Evolutionary conservation across 2,113 vertebrate genomes (phyloP), one percentile per base, ranked within the genome.

Genomic region (Eurypyga helias): DNA sequence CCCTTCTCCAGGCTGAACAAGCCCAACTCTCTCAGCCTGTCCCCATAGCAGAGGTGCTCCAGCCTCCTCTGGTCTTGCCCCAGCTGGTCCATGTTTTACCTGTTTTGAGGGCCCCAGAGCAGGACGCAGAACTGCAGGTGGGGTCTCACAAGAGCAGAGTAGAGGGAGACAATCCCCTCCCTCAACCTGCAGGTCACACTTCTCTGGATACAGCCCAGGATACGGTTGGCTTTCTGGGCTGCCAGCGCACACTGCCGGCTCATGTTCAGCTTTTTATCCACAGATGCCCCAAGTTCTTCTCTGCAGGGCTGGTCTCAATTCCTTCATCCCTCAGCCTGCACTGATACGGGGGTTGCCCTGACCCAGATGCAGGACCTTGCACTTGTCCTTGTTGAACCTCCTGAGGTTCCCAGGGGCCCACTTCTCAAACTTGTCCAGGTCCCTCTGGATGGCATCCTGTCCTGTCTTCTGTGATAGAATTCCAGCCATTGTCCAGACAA

Each of bases 201-300:
- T 1, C 57, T 45, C 25, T 36, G 20, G 26, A 36, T 31, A 43
- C 15, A 86, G 23, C 29, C 43, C n/a, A 23, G 17, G 43, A 49
- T 3, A n/a, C 0, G 1, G 15, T 7, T 76, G 24, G 5, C 31
- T 13, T 62, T 62, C 25, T 52, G 36, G 31, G 11, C 67, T 72
- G 31, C 1, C 4, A 62, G 25, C 0, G 1, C 24, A 43, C 24
- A 2, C 26, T 76, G 12, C 6, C 1, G 4, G 9, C 13, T 75
- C n/a, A 26, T 23, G 13, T 7, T 33, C 21, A 48, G 17, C 7
- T 85, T 33, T 46, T 64, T 17, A 20, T 23, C 51, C 11, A n/a
- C 14, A 18, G 25, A 25, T 20, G 12, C 17, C 2, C 9, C 12
- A 6, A 46, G 58, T 34, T 29, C 24, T 66, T 76, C 23, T 77